Evolutionary conservation across 2,113 vertebrate species (phyloP), one percentile per base, ranked within the genome.

Genomic region (Sakesphorus luctuosus): DNA sequence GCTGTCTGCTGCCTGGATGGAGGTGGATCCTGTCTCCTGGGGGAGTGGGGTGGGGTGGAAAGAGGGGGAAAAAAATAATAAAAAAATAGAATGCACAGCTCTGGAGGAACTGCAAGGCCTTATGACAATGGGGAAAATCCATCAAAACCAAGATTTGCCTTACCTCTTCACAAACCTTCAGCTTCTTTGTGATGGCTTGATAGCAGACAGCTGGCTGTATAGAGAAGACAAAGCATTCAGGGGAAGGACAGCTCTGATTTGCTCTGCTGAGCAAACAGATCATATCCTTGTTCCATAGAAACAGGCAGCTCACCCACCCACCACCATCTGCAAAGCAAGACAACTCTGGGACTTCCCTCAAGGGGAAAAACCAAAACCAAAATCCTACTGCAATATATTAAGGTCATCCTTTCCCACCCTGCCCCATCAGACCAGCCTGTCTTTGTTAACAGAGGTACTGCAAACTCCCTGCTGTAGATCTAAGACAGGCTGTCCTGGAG

Each of bases 1-100:
- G 98, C 99, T 99, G 98, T 99, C 99, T 89, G 99, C 99, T 89
- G 99, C 99, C 97, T 99, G 99, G 96, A 99, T 99, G 66, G 99
- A 99, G 25, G 99, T 99, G 38, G 99, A 99, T 67, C 99, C 98
- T 9, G 99, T 98, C 95, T 99, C 99, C 99, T 99, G 92, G 46
- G 91, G 35, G 84, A 81, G 56, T 6, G 12, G 19, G 8, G 35
- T 2, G 2, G 20, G 14, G 3, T 7, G 17, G 6, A 11, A 28
- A 26, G 9, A 13, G 26, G 17, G 23, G 19, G 8, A 0, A 4
- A 21, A 61, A 19, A 12, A 31, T 35, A 68, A 75, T 90, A 40
- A 65, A 77, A 95, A 50, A 56, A 89, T 18, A 44, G n/a, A 67
- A 46, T 50, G 31, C 44, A 69, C 40, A 67, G 53, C 53, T 91